Percentiles rank a stretch among this genome's conserved stretches.
These are phyloP conservation scores for Thamnophis elegans DNA, from an alignment of 2,797 vertebrate species.

Conservation along the genomic window DNA sequence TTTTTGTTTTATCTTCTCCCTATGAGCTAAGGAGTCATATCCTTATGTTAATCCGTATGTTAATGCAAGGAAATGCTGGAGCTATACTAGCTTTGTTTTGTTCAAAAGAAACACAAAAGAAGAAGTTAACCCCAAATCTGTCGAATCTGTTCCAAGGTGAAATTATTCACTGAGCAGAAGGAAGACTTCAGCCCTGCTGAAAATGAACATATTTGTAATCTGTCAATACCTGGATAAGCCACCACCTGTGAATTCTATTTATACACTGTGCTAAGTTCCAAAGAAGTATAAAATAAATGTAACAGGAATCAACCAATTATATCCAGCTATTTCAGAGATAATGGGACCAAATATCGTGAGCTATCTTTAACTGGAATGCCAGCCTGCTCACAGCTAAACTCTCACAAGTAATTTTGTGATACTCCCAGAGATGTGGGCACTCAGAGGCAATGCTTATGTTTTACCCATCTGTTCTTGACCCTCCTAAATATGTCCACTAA, in stretches of 20 bases:
- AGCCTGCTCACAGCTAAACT: neutral
- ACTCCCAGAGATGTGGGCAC: neutral
- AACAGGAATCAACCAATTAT: neutral
- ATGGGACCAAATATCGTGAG: neutral
- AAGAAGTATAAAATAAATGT: neutral
- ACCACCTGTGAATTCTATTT: neutral
- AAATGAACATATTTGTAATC: neutral
- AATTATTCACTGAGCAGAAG: conserved; percentile 12
- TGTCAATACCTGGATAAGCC: neutral
- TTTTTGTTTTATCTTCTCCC: conserved; percentile 9
- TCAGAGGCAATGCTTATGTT: neutral
- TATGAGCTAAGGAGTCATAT: conserved; percentile 24
- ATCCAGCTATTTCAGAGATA: neutral
- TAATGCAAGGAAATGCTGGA: conserved; percentile 12
- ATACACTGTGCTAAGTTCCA: neutral
- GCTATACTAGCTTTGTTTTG: conserved; percentile 20
- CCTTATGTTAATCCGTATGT: conserved; percentile 20
- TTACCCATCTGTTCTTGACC: neutral
- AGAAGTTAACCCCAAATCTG: conserved; percentile 10
- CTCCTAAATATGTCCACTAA: neutral
- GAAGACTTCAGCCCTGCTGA: neutral
- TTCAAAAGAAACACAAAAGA: conserved; percentile 23
- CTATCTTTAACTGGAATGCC: neutral
- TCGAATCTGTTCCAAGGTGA: conserved; percentile 14
- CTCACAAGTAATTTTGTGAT: neutral